phyloP scores from a whole-genome alignment of 2,797 vertebrate species.

The Fistularia commersonii region DNA sequence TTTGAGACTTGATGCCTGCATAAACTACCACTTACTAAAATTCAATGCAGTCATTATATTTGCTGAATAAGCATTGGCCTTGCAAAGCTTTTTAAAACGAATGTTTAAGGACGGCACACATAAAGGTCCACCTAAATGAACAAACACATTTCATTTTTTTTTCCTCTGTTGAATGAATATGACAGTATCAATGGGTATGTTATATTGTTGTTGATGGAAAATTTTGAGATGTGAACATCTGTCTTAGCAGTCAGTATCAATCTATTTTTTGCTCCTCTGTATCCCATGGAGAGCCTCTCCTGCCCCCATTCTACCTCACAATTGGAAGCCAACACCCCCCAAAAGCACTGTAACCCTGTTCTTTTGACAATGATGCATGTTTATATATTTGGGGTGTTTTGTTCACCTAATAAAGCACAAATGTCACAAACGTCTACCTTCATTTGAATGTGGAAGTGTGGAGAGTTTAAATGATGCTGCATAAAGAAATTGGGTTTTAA shows the following conservation, averaged over 20 bases:
- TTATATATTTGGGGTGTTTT: slow-evolving; percentile 77
- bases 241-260: slow-evolving; percentile 51
- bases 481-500: background rate
- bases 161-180: slow-evolving; percentile 44
- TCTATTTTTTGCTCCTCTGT: slow-evolving; percentile 43
- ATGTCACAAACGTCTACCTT: slow-evolving; percentile 28
- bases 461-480: slow-evolving; percentile 1
- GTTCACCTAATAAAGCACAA: slow-evolving; percentile 80
- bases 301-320: slow-evolving; percentile 76
- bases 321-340: slow-evolving; percentile 55
- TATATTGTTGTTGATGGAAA: slow-evolving; percentile 62
- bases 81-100: slow-evolving; percentile 21
- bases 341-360: slow-evolving; percentile 64
- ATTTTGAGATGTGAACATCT: slow-evolving; percentile 54
- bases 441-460: slow-evolving; percentile 8
- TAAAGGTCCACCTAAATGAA: slow-evolving; percentile 14
- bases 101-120: background rate
- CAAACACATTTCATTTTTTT: slow-evolving; percentile 34
- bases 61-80: slow-evolving; percentile 18
- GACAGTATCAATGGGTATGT: slow-evolving; percentile 57
- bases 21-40: slow-evolving; percentile 4
- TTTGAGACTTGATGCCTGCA: slow-evolving; percentile 5
- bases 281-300: slow-evolving; percentile 52
- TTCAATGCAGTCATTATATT: background rate
- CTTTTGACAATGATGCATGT: slow-evolving; percentile 73